Evolutionary conservation across 2,113 vertebrate species (phyloP).

Genomic region (Hippolais icterina): DNA sequence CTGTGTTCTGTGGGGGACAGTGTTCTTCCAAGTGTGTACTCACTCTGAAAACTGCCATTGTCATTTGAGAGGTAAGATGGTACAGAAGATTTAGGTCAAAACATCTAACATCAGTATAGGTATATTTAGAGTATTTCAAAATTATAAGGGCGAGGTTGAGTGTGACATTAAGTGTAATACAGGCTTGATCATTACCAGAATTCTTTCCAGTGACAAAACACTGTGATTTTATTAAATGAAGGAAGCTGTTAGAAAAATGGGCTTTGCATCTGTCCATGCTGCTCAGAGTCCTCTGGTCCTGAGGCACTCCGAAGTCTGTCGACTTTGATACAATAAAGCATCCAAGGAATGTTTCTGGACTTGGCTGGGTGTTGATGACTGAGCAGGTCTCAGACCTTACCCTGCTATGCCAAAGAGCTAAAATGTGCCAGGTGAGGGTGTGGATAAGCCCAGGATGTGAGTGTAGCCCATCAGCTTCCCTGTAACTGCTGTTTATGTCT

Average conservation of each 20-base stretch:
- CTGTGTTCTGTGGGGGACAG: neutral
- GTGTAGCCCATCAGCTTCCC: rapidly evolving
- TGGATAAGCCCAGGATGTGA: neutral
- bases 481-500: rapidly evolving
- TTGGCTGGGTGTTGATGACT: neutral
- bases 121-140: slow-evolving; percentile 26
- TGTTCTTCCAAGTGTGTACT: slow-evolving; percentile 48
- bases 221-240: neutral
- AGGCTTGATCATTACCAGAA: neutral
- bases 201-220: neutral
- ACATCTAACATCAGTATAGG: neutral
- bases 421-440: neutral
- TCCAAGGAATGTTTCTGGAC: neutral
- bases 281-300: neutral
- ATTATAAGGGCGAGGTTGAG: neutral
- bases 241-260: neutral
- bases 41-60: slow-evolving; percentile 34
- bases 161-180: neutral
- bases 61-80: slow-evolving; percentile 29
- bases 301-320: neutral
- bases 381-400: neutral
- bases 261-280: neutral
- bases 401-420: rapidly evolving
- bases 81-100: slow-evolving; percentile 21
- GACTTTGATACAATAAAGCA: neutral